Conservation (phyloP, 1,140 invertebrate species). For the Megathymus violae region DNA sequence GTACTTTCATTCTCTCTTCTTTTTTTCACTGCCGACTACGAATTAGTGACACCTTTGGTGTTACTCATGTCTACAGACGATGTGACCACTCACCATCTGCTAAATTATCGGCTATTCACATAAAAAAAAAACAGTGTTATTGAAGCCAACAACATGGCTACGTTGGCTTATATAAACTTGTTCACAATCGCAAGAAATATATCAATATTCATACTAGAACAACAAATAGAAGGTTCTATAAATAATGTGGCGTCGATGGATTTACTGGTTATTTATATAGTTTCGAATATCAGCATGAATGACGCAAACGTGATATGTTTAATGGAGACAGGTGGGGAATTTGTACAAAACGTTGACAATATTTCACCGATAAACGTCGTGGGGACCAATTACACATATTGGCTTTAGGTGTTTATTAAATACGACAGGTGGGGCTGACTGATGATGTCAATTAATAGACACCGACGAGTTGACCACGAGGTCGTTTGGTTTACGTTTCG, state of each 20-base stretch:
- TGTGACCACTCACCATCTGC: too few relatives aligned
- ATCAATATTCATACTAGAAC: not conserved
- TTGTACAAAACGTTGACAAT: constrained; percentile 38
- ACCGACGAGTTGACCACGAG: too few relatives aligned
- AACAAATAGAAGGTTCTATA: not conserved
- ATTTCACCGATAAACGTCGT: constrained; percentile 12
- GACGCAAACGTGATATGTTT: constrained; percentile 50
- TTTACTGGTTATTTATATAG: constrained; percentile 5
- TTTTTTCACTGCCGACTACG: too few relatives aligned
- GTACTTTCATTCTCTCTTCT: too few relatives aligned
- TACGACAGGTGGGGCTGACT: not conserved
- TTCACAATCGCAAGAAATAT: too few relatives aligned
- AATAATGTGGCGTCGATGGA: constrained; percentile 3
- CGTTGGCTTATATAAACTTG: too few relatives aligned
- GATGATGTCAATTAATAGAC: not conserved
- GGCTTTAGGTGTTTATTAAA: constrained; percentile 6
- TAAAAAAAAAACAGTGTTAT: too few relatives aligned
- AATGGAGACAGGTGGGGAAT: constrained; percentile 54
- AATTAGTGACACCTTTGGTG: too few relatives aligned
- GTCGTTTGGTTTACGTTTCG: too few relatives aligned
- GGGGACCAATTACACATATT: constrained; percentile 10
- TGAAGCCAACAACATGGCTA: too few relatives aligned
- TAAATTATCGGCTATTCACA: too few relatives aligned
- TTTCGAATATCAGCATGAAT: constrained; percentile 29
- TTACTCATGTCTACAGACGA: too few relatives aligned